These are phyloP conservation scores for Epizoanthus stellaris DNA, from an alignment of 92 coral and sea anemone species.

Conservation along the genomic window DNA sequence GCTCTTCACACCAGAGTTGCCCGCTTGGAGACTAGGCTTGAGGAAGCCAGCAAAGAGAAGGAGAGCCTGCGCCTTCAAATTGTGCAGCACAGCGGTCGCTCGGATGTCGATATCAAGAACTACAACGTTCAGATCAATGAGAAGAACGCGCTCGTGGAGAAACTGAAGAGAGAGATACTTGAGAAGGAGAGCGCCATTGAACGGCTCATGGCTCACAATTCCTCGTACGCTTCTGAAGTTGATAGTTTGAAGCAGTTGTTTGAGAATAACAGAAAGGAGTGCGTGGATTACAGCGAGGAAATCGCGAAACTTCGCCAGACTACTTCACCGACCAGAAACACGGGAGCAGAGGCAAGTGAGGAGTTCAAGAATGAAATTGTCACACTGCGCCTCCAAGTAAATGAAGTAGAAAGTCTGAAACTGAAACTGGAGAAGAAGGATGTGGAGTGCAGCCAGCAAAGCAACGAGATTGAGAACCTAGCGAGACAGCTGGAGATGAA, in stretches of 20 bases:
- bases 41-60: conserved; percentile 7
- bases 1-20: conserved; percentile 11
- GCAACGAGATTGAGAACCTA: neutral
- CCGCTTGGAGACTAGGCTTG: conserved; percentile 31
- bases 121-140: conserved; percentile 17
- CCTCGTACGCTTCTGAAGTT: neutral
- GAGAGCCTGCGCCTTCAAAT: conserved; percentile 24
- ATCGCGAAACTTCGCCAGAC: neutral
- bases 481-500: neutral
- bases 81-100: conserved; percentile 22
- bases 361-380: no score
- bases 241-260: neutral
- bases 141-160: neutral
- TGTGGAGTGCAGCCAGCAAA: no score
- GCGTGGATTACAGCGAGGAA: neutral
- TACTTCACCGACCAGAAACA: neutral
- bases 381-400: no score
- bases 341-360: no score
- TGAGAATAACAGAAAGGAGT: neutral
- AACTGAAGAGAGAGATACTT: neutral
- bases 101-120: neutral
- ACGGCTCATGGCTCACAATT: neutral
- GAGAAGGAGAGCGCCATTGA: conserved; percentile 3
- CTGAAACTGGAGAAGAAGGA: no score
- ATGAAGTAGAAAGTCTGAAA: no score